Evolutionary conservation across 2,888 invertebrate genomes (phyloP), one percentile per base, ranked within the genome.

Genomic region (Agelastica alni): DNA sequence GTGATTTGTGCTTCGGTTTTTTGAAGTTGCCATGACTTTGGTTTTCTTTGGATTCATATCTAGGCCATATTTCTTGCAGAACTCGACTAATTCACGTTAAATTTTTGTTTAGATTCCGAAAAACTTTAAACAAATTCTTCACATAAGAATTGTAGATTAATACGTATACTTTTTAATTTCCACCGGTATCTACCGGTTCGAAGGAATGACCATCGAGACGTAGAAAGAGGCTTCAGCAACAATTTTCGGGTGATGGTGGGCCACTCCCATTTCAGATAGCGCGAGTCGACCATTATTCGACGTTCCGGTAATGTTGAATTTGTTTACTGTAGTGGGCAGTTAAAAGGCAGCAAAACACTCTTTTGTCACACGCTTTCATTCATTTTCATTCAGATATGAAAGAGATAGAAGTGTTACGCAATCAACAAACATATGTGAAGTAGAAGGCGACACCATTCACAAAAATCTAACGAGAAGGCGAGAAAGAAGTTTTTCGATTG

Each of bases 291-390:
- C 32, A 32, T 32, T 32, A 32, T 32, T 12, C 13, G 10, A 12
- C 32, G 32, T 32, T 12, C 6, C 5, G 16, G n/a, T 14, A 16
- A 9, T 14, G 14, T 37, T 10, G 10, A 17, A 6, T 10, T n/a
- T 37, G 9, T 37, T 37, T 20, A 6, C n/a, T 37, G n/a, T 37
- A 2, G 20, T 37, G 37, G 37, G 37, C 4, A 37, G 17, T 37
- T 37, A 18, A 10, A 18, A 18, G 37, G 37, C 17, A 37, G n/a
- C 16, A 37, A 37, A 37, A 37, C 12, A n/a, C 16, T 36, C 37
- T 18, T n/a, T 37, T 18, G 37, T 37, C 18, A 13, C 10, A 32
- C 10, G 32, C 32, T 12, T 32, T 32, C 32, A 32, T 32, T 32
- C 18, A 17, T 18, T 18, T n/a, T 18, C 37, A 18, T 37, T 37